Evolutionary conservation across 2,113 vertebrate genomes (phyloP).

Genomic region (Carassius gibelio): DNA sequence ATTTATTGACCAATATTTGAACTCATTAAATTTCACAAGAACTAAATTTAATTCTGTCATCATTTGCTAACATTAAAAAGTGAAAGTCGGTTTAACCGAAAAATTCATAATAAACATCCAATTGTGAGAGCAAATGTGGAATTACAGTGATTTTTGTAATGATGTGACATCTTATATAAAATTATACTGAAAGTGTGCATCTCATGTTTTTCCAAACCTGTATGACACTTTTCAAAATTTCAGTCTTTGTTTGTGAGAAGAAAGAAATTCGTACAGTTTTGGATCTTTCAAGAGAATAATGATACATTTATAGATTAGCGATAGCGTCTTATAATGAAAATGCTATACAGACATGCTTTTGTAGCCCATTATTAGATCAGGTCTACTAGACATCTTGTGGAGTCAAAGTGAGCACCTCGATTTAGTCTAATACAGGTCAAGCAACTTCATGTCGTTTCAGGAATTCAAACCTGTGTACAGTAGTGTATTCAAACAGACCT

Average conservation of each 20-base stretch:
- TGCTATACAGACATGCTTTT: background rate
- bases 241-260: background rate
- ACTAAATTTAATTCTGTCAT: background rate
- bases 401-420: slow-evolving; percentile 11
- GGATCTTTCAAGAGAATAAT: background rate
- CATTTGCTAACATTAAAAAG: background rate
- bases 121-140: too few species aligned
- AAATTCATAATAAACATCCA: background rate
- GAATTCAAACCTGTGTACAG: slow-evolving; percentile 44
- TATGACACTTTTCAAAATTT: background rate
- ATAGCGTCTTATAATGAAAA: background rate
- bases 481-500: slow-evolving; percentile 49
- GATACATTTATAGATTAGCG: background rate
- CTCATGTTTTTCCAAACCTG: background rate
- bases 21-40: background rate
- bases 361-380: background rate
- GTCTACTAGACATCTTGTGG: background rate
- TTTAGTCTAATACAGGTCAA: slow-evolving; percentile 17
- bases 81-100: background rate
- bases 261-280: background rate
- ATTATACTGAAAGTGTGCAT: background rate
- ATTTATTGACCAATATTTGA: background rate
- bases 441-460: slow-evolving; percentile 38
- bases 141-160: too few species aligned
- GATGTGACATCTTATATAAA: too few species aligned